Conservation (phyloP, 1,140 invertebrate genomes). For the Laodelphax striatellus region DNA sequence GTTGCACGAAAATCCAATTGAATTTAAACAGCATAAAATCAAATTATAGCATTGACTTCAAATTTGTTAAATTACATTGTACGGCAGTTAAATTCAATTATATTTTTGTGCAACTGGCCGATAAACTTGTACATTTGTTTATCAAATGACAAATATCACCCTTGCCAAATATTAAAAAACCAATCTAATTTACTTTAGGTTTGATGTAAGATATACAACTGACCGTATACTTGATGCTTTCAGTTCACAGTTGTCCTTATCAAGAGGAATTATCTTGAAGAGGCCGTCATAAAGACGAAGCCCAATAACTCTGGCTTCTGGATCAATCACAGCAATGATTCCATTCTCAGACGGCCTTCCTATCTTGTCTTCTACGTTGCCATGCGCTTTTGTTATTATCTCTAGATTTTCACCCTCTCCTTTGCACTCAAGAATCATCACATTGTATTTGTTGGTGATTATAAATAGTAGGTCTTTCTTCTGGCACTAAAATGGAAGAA, state of each 20-base stretch:
- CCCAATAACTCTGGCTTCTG: constrained; percentile 87
- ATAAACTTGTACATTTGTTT: too few species aligned
- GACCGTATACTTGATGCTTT: constrained; percentile 88
- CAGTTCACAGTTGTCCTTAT: constrained; percentile 85
- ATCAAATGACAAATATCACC: too few species aligned
- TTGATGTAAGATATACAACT: not conserved
- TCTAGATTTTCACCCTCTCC: constrained; percentile 66
- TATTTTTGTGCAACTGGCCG: too few species aligned
- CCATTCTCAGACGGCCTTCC: constrained; percentile 87
- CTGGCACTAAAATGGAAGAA: constrained; percentile 56
- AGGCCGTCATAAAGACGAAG: constrained; percentile 92
- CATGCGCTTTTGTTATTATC: constrained; percentile 91
- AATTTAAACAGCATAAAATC: too few species aligned
- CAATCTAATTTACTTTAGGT: too few species aligned
- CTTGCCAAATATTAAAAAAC: too few species aligned
- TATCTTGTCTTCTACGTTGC: constrained; percentile 86
- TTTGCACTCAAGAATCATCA: constrained; percentile 91
- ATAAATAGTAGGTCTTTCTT: constrained; percentile 92
- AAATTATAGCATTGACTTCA: too few species aligned
- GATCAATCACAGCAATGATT: constrained; percentile 92
- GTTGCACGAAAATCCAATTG: too few species aligned
- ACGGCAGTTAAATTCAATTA: too few species aligned
- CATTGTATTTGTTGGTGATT: constrained; percentile 86
- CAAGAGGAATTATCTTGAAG: constrained; percentile 90
- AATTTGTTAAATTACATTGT: too few species aligned